phyloP scores from a whole-genome alignment of 1,140 invertebrate species.

The Drosophila kohkoa region DNA sequence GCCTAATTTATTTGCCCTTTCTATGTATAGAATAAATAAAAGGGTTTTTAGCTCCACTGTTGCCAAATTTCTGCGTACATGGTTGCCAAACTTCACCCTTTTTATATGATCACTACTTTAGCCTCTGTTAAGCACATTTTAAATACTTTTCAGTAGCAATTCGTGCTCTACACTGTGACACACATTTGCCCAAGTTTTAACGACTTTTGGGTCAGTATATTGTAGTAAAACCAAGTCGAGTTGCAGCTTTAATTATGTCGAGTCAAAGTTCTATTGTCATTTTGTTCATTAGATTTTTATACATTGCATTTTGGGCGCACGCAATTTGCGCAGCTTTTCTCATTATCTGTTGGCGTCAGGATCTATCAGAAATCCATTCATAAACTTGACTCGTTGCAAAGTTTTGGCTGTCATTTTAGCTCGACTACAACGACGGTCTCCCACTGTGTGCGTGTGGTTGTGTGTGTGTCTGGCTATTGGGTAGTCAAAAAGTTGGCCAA shows the following conservation, averaged over 20 bases:
- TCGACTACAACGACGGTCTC: neutral
- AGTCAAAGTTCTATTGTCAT: neutral
- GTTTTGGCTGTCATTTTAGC: slow-evolving; percentile 26
- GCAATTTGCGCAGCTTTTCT: neutral
- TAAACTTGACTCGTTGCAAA: slow-evolving; percentile 34
- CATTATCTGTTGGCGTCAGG: slow-evolving; percentile 14
- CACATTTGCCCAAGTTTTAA: neutral
- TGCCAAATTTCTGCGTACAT: too few species aligned
- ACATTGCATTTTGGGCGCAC: too few species aligned
- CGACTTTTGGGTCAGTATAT: neutral
- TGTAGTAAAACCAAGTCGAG: neutral
- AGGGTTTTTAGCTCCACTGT: too few species aligned
- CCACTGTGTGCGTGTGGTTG: neutral
- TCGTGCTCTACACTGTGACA: too few species aligned
- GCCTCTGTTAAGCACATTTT: too few species aligned
- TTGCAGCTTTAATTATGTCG: slow-evolving; percentile 18
- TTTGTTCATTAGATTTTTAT: neutral
- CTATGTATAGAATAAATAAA: too few species aligned
- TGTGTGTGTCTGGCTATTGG: neutral
- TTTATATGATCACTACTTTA: too few species aligned
- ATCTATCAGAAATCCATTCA: slow-evolving; percentile 33
- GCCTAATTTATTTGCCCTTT: too few species aligned
- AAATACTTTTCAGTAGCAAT: too few species aligned
- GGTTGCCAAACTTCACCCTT: too few species aligned
- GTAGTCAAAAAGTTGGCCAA: slow-evolving; percentile 18